phyloP scores from a whole-genome alignment of 1,140 invertebrate genomes.

The Papilio xuthus region DNA sequence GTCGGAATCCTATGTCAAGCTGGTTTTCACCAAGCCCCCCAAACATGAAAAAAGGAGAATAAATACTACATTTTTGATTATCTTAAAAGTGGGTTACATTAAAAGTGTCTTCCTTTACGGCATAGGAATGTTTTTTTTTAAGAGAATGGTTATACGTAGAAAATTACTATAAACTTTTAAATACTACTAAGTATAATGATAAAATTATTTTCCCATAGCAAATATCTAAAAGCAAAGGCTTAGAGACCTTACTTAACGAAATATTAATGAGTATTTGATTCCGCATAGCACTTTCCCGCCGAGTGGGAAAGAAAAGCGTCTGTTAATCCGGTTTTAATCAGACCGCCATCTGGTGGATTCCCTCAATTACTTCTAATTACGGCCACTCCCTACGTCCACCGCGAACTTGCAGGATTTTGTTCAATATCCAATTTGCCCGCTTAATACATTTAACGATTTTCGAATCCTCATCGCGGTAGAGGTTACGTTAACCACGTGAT shows the following conservation, averaged over 20 bases:
- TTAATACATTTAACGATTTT: slow-evolving; percentile 76
- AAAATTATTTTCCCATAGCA: background rate
- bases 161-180: too few relatives aligned
- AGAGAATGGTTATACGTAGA: too few relatives aligned
- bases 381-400: slow-evolving; percentile 69
- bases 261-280: slow-evolving; percentile 33
- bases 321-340: slow-evolving; percentile 61
- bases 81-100: too few relatives aligned
- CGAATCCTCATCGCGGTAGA: slow-evolving; percentile 60
- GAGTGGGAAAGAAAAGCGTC: slow-evolving; percentile 30
- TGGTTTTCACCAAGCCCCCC: too few relatives aligned
- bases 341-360: slow-evolving; percentile 53
- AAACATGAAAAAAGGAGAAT: too few relatives aligned
- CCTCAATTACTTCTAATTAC: slow-evolving; percentile 77
- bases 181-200: background rate
- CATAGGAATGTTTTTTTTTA: too few relatives aligned
- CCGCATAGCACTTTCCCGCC: slow-evolving; percentile 8
- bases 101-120: too few relatives aligned
- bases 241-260: slow-evolving; percentile 19
- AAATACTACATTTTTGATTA: too few relatives aligned
- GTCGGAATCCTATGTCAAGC: too few relatives aligned
- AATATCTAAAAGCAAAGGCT: background rate
- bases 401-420: slow-evolving; percentile 67
- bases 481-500: slow-evolving; percentile 30
- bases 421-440: slow-evolving; percentile 73